A percentile compares a stretch with the other conserved stretches of the same genome.
Evolutionary conservation across 2,797 vertebrate genomes (phyloP).

Genomic region (Odontamblyopus rebecca): DNA sequence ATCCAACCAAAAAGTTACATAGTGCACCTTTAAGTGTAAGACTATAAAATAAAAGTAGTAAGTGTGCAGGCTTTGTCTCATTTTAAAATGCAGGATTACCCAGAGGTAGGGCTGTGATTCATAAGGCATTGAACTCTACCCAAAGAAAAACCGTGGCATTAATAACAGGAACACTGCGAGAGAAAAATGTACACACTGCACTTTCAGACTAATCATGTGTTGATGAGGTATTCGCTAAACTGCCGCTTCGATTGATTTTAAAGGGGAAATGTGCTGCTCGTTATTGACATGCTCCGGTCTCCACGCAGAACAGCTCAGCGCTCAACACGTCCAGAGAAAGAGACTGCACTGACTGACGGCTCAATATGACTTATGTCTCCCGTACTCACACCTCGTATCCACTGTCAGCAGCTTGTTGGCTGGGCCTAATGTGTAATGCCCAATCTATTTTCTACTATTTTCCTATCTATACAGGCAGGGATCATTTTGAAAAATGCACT

Average conservation of each 20-base stretch:
- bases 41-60: too few relatives aligned
- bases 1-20: too few relatives aligned
- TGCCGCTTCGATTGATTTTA: neutral
- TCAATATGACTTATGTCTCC: neutral
- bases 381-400: neutral
- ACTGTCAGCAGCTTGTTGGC: neutral
- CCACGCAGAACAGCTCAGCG: neutral
- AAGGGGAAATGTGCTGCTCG: neutral
- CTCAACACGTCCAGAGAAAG: neutral
- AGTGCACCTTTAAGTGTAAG: too few relatives aligned
- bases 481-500: too few relatives aligned
- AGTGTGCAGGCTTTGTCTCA: too few relatives aligned
- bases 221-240: neutral
- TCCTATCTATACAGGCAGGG: too few relatives aligned
- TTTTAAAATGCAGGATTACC: neutral
- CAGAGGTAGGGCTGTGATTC: neutral
- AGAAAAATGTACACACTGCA: neutral
- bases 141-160: neutral
- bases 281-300: neutral
- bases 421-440: neutral
- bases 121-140: neutral
- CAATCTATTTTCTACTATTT: neutral
- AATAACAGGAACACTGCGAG: neutral
- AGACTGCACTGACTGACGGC: constrained; percentile 15
- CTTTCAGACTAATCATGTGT: neutral